These are phyloP conservation scores for Digitonthophagus gazella DNA, from an alignment of 2,888 invertebrate genomes.

Conservation along the genomic window DNA sequence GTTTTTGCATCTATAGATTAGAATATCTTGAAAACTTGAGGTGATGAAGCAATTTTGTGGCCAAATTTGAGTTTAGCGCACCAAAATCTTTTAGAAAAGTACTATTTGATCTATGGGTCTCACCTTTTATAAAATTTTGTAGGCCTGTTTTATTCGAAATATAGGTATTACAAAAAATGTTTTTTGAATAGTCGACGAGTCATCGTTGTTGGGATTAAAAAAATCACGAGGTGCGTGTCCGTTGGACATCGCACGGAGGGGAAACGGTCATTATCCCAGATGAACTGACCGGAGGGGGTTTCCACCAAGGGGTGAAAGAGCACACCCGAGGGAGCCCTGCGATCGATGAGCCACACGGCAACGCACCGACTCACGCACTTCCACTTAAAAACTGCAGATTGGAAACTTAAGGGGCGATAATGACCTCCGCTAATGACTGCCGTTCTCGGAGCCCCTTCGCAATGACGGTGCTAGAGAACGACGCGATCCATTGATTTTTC, in stretches of 20 bases:
- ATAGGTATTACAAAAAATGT: too few relatives aligned
- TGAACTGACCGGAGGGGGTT: slow-evolving; percentile 10
- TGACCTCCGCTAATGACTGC: slow-evolving; percentile 12
- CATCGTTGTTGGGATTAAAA: too few relatives aligned
- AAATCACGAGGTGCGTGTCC: background rate
- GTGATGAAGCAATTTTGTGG: too few relatives aligned
- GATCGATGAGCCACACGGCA: background rate
- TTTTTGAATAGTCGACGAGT: background rate
- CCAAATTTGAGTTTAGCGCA: too few relatives aligned
- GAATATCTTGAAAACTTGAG: too few relatives aligned
- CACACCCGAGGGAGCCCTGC: slow-evolving; percentile 1
- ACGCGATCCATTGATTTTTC: background rate
- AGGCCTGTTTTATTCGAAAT: too few relatives aligned
- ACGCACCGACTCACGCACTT: slow-evolving; percentile 11
- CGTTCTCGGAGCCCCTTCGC: background rate
- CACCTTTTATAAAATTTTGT: too few relatives aligned
- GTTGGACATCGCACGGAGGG: background rate
- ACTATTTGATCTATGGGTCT: too few relatives aligned
- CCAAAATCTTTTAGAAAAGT: too few relatives aligned
- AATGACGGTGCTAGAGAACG: background rate
- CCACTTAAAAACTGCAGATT: slow-evolving; percentile 16
- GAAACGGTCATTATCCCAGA: background rate
- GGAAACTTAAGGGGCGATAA: slow-evolving; percentile 14
- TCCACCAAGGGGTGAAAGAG: slow-evolving; percentile 1
- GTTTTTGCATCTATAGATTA: too few relatives aligned